These are phyloP conservation scores for Sandelia bainsii DNA, from an alignment of 2,797 vertebrate genomes.

Conservation along the genomic window DNA sequence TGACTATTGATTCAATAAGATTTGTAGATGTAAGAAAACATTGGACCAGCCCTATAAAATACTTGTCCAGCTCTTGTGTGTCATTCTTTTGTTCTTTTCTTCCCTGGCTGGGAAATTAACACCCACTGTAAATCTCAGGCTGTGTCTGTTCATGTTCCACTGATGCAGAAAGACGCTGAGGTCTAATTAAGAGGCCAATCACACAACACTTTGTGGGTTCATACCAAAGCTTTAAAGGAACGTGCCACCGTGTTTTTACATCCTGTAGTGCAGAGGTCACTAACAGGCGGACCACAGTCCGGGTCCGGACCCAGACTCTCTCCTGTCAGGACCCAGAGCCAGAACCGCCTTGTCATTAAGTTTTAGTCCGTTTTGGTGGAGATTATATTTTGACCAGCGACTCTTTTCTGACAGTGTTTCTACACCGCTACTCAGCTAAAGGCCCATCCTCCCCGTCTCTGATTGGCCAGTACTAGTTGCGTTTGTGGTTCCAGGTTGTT, in stretches of 20 bases:
- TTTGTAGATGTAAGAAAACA: slow-evolving; percentile 38
- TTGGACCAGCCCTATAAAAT: slow-evolving; percentile 11
- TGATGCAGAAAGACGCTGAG: slow-evolving; percentile 12
- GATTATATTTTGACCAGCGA: too few species aligned
- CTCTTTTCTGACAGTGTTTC: too few species aligned
- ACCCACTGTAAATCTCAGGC: slow-evolving; percentile 55
- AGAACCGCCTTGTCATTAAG: too few species aligned
- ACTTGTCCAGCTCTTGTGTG: slow-evolving; percentile 8
- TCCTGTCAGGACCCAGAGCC: too few species aligned
- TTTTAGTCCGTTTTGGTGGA: too few species aligned
- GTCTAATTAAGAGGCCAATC: slow-evolving; percentile 13
- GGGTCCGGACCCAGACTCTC: too few species aligned
- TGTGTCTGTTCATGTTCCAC: slow-evolving; percentile 31
- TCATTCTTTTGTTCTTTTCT: slow-evolving; percentile 45
- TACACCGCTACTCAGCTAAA: too few species aligned
- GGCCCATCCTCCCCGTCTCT: too few species aligned
- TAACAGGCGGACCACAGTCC: too few species aligned
- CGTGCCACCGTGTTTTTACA: slow-evolving; percentile 12
- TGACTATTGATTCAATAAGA: slow-evolving; percentile 30
- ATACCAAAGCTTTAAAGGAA: slow-evolving; percentile 2
- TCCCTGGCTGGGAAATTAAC: slow-evolving; percentile 17
- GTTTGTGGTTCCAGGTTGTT: too few species aligned
- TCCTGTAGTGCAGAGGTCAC: too few species aligned
- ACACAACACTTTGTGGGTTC: background rate
- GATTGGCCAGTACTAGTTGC: too few species aligned